Base-by-base conservation (phyloP, 2,888 invertebrate species). In the Scelioninae gen. 1 region DNA sequence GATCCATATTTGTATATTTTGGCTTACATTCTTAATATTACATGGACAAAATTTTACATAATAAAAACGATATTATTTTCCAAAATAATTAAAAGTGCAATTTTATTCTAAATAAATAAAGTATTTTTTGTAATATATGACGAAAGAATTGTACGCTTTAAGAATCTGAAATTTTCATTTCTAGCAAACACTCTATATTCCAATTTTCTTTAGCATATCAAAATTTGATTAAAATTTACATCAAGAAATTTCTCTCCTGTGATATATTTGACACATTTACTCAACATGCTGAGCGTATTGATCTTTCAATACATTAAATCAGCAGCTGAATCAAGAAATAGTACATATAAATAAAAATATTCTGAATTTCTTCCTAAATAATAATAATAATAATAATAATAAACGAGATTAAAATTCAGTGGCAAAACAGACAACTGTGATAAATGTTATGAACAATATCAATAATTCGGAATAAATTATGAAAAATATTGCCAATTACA, bases 261-360 rank as follows among this genome's bases (percentile, higher is more conserved):
- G 72, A 71, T 60, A 56, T 60, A 71, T 58, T 71, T 60, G 71
- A 71, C 40, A 51, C 51, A 60, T 71, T 71, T 71, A 71, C 60
- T 71, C 60, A 60, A 49, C 69, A 71, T 60, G 71, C 51, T 40
- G 49, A 51, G 34, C 49, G 60, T 60, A 60, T 58, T 71, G 58
- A 71, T 71, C 49, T 60, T 49, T 32, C 60, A 9, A 60, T 51
- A 45, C 60, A 71, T 71, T 38, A 60, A 71, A 71, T 49, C 60
- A 49, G 51, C 60, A n/a, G 51, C 71, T 60, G 51, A 31, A 51
- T 60, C 58, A 40, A 49, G 60, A 58, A 71, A 4, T 32, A 29
- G 10, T 34, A 40, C 40, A 49, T 31, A 56, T 29, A 47, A 71
- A 71, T 49, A 71, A 60, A 51, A 51, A 15, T 43, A 43, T 43